Conservation (phyloP, 2,797 vertebrate species). For the Urophycis tenuis region DNA sequence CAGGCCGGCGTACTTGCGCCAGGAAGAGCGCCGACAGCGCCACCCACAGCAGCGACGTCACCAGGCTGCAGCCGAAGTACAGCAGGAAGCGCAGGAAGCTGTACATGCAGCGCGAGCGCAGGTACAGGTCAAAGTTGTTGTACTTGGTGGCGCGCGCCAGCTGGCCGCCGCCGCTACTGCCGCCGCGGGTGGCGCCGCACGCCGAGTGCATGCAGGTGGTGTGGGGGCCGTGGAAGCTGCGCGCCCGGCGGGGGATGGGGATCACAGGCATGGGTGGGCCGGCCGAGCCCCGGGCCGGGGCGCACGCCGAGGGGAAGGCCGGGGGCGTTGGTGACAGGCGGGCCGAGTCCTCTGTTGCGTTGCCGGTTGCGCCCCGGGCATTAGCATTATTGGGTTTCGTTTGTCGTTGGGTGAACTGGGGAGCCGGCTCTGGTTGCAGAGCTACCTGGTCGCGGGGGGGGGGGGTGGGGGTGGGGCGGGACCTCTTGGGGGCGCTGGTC, state of each 20-base stretch:
- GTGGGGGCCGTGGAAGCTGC: constrained; percentile 97
- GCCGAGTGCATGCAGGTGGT: constrained; percentile 96
- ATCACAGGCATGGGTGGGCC: constrained; percentile 90
- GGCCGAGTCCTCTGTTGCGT: constrained; percentile 40
- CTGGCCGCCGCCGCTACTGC: constrained; percentile 50
- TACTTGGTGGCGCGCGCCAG: constrained; percentile 92
- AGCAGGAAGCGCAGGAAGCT: constrained; percentile 94
- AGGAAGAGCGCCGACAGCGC: constrained; percentile 87
- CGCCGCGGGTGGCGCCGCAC: constrained; percentile 52
- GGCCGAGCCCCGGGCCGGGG: constrained; percentile 57
- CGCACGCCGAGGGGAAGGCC: constrained; percentile 38
- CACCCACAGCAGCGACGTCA: constrained; percentile 94
- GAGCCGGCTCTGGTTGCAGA: background rate
- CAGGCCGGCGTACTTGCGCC: constrained; percentile 88
- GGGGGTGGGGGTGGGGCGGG: too few relatives aligned
- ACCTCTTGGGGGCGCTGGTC: background rate
- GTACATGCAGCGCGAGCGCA: constrained; percentile 87
- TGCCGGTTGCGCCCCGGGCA: constrained; percentile 33
- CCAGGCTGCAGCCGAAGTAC: constrained; percentile 94
- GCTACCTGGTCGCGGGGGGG: background rate
- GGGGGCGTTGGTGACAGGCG: constrained; percentile 2
- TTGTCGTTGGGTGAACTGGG: background rate
- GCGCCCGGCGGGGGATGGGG: constrained; percentile 94
- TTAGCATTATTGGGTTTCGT: constrained; percentile 51
- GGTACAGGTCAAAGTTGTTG: constrained; percentile 91